Evolutionary conservation across 2,113 vertebrate species (phyloP).

Genomic region (Ciconia maguari): DNA sequence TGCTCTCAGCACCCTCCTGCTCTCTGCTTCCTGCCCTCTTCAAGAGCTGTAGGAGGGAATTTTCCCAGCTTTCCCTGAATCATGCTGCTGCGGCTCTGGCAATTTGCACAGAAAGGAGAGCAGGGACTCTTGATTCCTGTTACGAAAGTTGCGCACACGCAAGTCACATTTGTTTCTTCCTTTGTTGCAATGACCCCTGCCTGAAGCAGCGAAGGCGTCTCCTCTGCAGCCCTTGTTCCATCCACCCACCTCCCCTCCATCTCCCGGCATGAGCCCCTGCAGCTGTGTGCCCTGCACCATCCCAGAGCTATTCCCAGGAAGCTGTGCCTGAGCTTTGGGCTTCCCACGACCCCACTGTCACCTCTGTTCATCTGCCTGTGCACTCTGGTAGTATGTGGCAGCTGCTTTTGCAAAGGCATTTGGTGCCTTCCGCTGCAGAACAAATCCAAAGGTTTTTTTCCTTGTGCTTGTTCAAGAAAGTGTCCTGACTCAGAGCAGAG

Average conservation of each 20-base stretch:
- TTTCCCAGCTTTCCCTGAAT: not conserved
- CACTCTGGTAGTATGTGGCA: not conserved
- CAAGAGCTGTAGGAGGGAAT: not conserved
- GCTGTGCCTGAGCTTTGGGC: not conserved
- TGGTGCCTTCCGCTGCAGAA: not conserved
- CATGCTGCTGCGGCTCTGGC: not conserved
- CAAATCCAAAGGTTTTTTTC: not conserved
- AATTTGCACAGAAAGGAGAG: not conserved
- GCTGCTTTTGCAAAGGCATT: not conserved
- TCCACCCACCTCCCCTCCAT: not conserved
- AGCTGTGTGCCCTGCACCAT: not conserved
- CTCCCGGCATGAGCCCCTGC: not conserved
- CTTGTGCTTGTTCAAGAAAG: not conserved
- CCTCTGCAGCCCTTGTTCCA: not conserved
- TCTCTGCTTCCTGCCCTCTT: not conserved
- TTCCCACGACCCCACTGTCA: not conserved
- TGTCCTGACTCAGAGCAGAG: not conserved
- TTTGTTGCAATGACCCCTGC: too few species aligned
- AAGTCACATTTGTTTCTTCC: not conserved
- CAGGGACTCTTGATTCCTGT: not conserved
- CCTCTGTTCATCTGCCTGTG: not conserved
- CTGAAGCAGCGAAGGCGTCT: not conserved
- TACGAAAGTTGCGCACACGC: accelerated
- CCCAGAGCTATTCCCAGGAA: not conserved
- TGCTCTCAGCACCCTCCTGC: accelerated